Evolutionary conservation across 92 coral and sea anemone genomes (phyloP), one percentile per base, ranked within the genome.

Genomic region (Micromussa lordhowensis): DNA sequence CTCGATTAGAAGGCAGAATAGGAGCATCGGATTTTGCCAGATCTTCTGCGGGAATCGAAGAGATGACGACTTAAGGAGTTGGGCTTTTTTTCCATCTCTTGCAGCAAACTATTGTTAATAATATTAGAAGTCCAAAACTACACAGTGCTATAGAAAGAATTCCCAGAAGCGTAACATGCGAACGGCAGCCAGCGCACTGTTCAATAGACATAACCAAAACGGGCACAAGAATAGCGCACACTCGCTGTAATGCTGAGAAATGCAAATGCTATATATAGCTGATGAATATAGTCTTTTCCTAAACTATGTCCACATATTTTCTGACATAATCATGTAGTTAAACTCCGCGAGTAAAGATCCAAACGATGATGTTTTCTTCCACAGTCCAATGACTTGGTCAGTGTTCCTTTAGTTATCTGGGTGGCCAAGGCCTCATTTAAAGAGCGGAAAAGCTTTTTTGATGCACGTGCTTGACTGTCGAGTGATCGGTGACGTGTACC

Each of bases 1-100:
- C 64, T 2, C n/a, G 55, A 48, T 44, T 36, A 22, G 77, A 29
- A 29, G 82, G 57, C 36, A 77, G 61, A 18, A 91, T 36, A 17
- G 83, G 69, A 16, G 92, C 91, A 2, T 95, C 95, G 4, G 92
- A 82, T 80, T 92, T 94, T 32, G 84, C 96, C 81, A 92, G n/a
- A 24, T 89, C 93, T 26, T 85, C 90, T 22, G 82, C 89, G 16
- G 96, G 78, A 84, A 94, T 81, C 49, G 55, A 73, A 29, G 95
- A 94, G 74, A 93, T 88, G 19, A 89, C 95, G n/a, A 93, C 93
- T 22, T 83, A 80, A 5, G 81, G 40, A 40, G 91, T 75, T 34
- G 74, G 35, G 26, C 76, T 71, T 26, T 71, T 48, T 30, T 69
- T 79, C 18, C 32, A 26, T 22, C 81, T 55, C 70, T 85, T 80